Percentiles rank a stretch among this genome's conserved stretches.
phyloP scores from a whole-genome alignment of 2,888 invertebrate genomes.

The Dichetophora obliterata region DNA sequence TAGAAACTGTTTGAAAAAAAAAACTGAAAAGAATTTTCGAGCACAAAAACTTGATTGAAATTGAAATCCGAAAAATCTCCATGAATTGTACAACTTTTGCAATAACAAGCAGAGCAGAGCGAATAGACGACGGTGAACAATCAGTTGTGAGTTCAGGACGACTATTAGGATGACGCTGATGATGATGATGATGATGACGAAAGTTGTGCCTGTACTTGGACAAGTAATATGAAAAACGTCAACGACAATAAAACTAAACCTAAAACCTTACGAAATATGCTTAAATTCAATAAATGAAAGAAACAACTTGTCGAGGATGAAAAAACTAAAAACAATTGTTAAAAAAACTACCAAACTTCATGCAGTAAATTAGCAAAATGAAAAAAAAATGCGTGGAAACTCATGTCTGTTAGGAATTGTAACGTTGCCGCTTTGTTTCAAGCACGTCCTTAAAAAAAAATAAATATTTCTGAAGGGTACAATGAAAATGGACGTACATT shows the following conservation, averaged over 20 bases:
- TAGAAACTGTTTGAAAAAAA: constrained; percentile 18
- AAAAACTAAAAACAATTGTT: neutral
- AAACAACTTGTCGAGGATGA: neutral
- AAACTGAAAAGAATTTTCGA: neutral
- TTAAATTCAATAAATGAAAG: neutral
- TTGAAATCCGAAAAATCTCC: constrained; percentile 36
- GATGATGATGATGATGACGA: constrained; percentile 29
- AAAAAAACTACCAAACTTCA: neutral
- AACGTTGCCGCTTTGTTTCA: neutral
- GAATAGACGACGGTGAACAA: constrained; percentile 16
- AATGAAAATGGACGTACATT: neutral
- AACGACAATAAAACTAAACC: neutral
- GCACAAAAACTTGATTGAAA: constrained; percentile 33
- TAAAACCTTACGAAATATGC: neutral
- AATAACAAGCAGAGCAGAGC: constrained; percentile 32
- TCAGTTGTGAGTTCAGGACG: constrained; percentile 29
- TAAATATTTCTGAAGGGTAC: neutral
- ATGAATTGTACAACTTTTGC: constrained; percentile 33
- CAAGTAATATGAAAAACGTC: constrained; percentile 22
- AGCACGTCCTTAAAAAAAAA: neutral
- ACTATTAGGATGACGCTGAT: constrained; percentile 30
- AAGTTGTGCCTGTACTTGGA: constrained; percentile 27
- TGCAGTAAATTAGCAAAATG: neutral
- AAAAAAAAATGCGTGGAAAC: neutral
- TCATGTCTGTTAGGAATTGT: neutral